These are phyloP conservation scores for Thamnaconus septentrionalis DNA, from an alignment of 2,113 vertebrate genomes.

Conservation along the genomic window DNA sequence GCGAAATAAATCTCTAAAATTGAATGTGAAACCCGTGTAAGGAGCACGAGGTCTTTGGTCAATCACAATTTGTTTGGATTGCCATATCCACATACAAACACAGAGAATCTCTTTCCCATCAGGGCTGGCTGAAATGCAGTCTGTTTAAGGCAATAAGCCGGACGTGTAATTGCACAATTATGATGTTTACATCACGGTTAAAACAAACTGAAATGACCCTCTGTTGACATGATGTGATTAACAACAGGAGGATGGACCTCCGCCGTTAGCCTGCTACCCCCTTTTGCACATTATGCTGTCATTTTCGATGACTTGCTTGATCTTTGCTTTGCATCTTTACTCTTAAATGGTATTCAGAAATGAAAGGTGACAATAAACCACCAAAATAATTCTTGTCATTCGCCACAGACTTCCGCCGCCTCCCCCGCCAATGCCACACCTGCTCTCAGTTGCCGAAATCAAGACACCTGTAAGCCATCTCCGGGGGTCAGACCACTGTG, in stretches of 20 bases:
- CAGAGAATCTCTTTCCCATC: slow-evolving; percentile 16
- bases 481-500: too few relatives aligned
- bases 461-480: too few relatives aligned
- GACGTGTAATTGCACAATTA: slow-evolving; percentile 33
- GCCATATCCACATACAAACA: slow-evolving; percentile 32
- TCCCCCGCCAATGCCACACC: too few relatives aligned
- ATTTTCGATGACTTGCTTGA: too few relatives aligned
- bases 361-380: too few relatives aligned
- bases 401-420: too few relatives aligned
- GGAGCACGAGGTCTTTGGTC: slow-evolving; percentile 1
- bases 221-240: slow-evolving; percentile 15
- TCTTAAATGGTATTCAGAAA: too few relatives aligned
- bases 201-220: slow-evolving; percentile 28
- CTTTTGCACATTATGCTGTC: neutral
- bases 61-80: slow-evolving; percentile 46
- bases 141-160: slow-evolving; percentile 38
- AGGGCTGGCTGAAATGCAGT: slow-evolving; percentile 8
- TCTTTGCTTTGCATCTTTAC: too few relatives aligned
- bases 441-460: too few relatives aligned
- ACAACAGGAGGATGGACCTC: slow-evolving; percentile 4
- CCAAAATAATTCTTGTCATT: too few relatives aligned
- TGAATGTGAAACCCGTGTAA: neutral
- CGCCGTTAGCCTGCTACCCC: neutral
- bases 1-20: neutral
- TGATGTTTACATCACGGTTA: slow-evolving; percentile 45